Conservation (phyloP, 37 sponge, comb jelly and placozoan genomes). For the Agelas oroides region DNA sequence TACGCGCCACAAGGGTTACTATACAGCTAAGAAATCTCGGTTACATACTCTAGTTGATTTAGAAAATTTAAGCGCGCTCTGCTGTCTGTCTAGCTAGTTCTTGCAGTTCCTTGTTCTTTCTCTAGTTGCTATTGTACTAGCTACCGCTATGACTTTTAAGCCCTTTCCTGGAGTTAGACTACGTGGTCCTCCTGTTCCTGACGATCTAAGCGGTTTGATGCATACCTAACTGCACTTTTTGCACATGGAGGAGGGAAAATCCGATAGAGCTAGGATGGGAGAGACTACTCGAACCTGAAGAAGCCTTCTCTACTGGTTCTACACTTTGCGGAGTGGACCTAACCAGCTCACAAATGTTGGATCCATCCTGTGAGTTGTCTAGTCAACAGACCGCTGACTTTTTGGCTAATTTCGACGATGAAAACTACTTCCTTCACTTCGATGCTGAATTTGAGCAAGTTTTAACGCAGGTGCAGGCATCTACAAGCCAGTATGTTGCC, state of each 20-base stretch:
- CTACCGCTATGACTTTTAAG: too few relatives aligned
- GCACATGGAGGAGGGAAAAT: slow-evolving; percentile 7
- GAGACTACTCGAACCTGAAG: neutral
- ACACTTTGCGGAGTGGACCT: slow-evolving; percentile 3
- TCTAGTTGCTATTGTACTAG: too few relatives aligned
- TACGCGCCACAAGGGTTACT: too few relatives aligned
- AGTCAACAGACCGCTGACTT: neutral
- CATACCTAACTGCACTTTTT: slow-evolving; percentile 11
- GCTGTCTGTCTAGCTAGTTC: too few relatives aligned
- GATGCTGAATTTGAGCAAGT: neutral
- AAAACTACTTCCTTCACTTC: neutral
- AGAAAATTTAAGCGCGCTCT: too few relatives aligned
- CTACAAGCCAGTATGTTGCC: neutral
- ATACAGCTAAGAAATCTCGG: too few relatives aligned
- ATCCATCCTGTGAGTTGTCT: neutral
- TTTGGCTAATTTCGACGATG: slow-evolving; percentile 1
- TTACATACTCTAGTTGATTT: too few relatives aligned
- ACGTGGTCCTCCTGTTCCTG: neutral
- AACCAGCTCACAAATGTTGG: slow-evolving; percentile 6
- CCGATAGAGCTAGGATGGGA: neutral
- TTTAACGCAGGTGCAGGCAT: neutral
- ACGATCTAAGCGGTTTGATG: slow-evolving; percentile 10
- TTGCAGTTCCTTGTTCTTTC: too few relatives aligned
- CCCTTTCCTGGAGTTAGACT: too few relatives aligned
- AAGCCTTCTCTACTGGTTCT: slow-evolving; percentile 2